Base-by-base conservation (phyloP, 2,113 vertebrate genomes). In the Sporophila hypoxantha region DNA sequence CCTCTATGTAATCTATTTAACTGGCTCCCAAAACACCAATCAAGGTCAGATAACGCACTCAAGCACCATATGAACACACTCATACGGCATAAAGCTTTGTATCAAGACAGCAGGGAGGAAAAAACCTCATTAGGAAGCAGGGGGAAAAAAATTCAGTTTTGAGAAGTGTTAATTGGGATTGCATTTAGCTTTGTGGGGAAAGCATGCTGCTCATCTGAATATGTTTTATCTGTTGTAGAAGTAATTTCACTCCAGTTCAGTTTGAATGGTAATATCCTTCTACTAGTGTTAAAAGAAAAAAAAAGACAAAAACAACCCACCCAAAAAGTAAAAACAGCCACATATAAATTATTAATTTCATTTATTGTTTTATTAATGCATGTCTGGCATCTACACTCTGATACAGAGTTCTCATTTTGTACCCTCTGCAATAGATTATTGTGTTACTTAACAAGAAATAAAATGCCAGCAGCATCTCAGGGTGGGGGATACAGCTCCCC, bases 1-100 rank as follows among this genome's bases (percentile, higher is more conserved):
- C 98, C 97, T 97, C 96, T 97, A 95, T 97, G 97, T 98, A 98
- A 98, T 98, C 97, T 98, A 98, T 98, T 98, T 98, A 98, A 97
- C 97, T 92, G 95, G 97, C 97, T 98, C 98, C 97, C 97, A 96
- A 98, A 98, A 98, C 97, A 97, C 97, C 97, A 97, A 97, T 97
- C 97, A 98, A 98, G 98, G 98, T 98, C 98, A 98, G 97, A 98
- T 98, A 97, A 97, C 91, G 92, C 96, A 98, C 97, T 97, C 82
- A 80, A 97, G 96, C 96, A 96, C 96, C 97, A 96, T 97, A 96
- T 96, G 96, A 97, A 97, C 97, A 97, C 96, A 97, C 96, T 98
- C 96, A 96, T 96, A 97, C 66, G 73, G 96, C 96, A 97, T 97
- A 96, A 96, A 96, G 96, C 96, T 97, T 97, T 97, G 97, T 98